Percentiles rank a stretch among this genome's conserved stretches.
Evolutionary conservation across 1,140 invertebrate species (phyloP).

Genomic region (Oncopodura yosiiana): DNA sequence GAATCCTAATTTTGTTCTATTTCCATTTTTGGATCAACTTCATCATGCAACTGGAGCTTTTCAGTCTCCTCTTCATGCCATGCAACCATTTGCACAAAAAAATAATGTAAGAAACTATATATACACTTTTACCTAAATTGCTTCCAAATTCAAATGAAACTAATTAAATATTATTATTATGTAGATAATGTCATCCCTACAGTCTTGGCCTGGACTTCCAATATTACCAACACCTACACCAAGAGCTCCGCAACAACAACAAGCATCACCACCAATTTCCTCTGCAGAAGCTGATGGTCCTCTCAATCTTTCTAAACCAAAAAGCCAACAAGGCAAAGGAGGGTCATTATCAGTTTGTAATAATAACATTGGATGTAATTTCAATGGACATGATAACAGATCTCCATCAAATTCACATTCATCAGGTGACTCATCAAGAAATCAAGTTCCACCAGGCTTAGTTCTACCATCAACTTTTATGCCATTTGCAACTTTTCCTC

Average conservation of each 20-base stretch:
- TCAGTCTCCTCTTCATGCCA: slow-evolving; percentile 40
- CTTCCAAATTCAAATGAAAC: not conserved
- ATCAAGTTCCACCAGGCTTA: slow-evolving; percentile 44
- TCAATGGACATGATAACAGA: slow-evolving; percentile 37
- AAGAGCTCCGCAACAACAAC: slow-evolving; percentile 41
- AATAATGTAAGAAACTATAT: slow-evolving; percentile 29
- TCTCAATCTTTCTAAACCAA: slow-evolving; percentile 78
- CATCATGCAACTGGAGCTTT: slow-evolving; percentile 37
- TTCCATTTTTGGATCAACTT: slow-evolving; percentile 51
- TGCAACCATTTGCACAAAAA: slow-evolving; percentile 39
- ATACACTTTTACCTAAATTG: slow-evolving; percentile 37
- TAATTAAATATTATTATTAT: not conserved
- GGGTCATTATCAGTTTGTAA: no score
- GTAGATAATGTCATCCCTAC: slow-evolving; percentile 26
- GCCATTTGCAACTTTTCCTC: slow-evolving; percentile 35
- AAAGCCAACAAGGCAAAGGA: slow-evolving; percentile 46
- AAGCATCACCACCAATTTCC: slow-evolving; percentile 38
- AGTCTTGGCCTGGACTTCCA: slow-evolving; percentile 27
- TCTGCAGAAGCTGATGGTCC: slow-evolving; percentile 64
- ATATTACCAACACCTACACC: slow-evolving; percentile 40
- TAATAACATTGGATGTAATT: slow-evolving; percentile 34
- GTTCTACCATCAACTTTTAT: slow-evolving; percentile 36
- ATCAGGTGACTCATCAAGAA: slow-evolving; percentile 40
- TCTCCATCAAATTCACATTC: slow-evolving; percentile 36
- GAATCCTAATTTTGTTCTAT: slow-evolving; percentile 49